Percentiles rank a stretch among this genome's conserved stretches.
These are phyloP conservation scores for Nothoprocta pentlandii DNA, from an alignment of 2,113 vertebrate genomes.

Conservation along the genomic window DNA sequence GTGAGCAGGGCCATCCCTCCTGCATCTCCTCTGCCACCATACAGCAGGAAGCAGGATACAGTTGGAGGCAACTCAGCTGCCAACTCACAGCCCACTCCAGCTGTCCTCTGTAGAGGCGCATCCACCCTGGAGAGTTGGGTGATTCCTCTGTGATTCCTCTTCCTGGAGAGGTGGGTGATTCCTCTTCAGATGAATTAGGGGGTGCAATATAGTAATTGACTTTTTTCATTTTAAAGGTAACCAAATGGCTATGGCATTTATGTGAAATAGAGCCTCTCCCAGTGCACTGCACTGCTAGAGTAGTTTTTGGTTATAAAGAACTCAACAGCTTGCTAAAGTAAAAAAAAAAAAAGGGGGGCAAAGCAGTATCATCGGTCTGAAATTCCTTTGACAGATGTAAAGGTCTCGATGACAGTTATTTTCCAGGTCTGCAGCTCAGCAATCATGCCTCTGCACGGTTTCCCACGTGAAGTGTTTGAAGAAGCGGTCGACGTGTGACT, in stretches of 20 bases:
- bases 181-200: background rate
- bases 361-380: slow-evolving; percentile 45
- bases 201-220: background rate
- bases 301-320: background rate
- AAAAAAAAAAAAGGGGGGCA: background rate
- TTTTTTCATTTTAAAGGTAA: background rate
- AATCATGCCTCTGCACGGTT: slow-evolving; percentile 69
- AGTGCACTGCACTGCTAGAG: background rate
- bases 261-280: background rate
- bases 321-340: background rate
- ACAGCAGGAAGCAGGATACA: background rate
- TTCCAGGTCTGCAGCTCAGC: slow-evolving; percentile 79
- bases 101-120: background rate
- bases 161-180: too few species aligned
- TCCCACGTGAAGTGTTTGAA: slow-evolving; percentile 78
- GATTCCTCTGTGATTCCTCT: background rate
- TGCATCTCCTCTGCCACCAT: background rate
- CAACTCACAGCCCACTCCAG: too few species aligned
- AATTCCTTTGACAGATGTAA: slow-evolving; percentile 74
- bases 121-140: background rate
- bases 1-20: background rate
- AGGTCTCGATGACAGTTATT: slow-evolving; percentile 82
- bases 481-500: slow-evolving; percentile 76
- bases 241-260: background rate
- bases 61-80: fast-evolving